Percentiles rank a stretch among this genome's conserved stretches.
Conservation (phyloP, 2,888 invertebrate species). For the Atrina japonica region DNA sequence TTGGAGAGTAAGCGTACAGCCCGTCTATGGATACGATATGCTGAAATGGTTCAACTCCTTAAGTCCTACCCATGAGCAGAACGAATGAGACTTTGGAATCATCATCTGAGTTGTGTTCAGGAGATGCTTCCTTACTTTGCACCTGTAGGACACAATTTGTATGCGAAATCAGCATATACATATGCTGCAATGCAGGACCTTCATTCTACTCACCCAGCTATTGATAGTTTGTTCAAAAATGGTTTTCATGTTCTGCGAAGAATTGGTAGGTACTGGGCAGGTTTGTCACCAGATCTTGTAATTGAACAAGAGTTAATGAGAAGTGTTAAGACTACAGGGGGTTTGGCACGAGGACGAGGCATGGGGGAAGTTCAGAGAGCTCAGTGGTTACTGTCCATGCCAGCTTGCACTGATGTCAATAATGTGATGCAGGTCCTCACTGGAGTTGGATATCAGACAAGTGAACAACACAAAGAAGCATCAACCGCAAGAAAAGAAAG, state of each 20-base stretch:
- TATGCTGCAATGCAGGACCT: constrained; percentile 44
- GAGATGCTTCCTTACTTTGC: constrained; percentile 61
- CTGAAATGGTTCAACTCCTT: constrained; percentile 40
- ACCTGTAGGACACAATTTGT: constrained; percentile 57
- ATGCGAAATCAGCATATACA: constrained; percentile 45
- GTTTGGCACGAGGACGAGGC: constrained; percentile 55
- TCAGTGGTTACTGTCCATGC: constrained; percentile 54
- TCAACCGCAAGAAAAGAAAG: constrained; percentile 29
- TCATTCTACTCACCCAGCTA: constrained; percentile 41
- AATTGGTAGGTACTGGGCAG: constrained; percentile 60
- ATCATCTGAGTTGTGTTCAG: constrained; percentile 48
- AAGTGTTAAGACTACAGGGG: constrained; percentile 56
- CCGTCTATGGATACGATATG: constrained; percentile 37
- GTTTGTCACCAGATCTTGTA: constrained; percentile 59
- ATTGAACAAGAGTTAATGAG: constrained; percentile 65
- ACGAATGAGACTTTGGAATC: constrained; percentile 55
- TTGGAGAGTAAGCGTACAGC: too few species aligned
- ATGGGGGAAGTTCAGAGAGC: constrained; percentile 52
- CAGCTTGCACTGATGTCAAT: constrained; percentile 48
- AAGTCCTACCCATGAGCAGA: constrained; percentile 48
- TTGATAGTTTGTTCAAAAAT: constrained; percentile 41
- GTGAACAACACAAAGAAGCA: constrained; percentile 52
- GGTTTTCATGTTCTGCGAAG: constrained; percentile 53
- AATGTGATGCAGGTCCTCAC: constrained; percentile 46
- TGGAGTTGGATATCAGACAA: constrained; percentile 40